Evolutionary conservation across 1,140 invertebrate species (phyloP).

Genomic region (Probaryconus sp.): DNA sequence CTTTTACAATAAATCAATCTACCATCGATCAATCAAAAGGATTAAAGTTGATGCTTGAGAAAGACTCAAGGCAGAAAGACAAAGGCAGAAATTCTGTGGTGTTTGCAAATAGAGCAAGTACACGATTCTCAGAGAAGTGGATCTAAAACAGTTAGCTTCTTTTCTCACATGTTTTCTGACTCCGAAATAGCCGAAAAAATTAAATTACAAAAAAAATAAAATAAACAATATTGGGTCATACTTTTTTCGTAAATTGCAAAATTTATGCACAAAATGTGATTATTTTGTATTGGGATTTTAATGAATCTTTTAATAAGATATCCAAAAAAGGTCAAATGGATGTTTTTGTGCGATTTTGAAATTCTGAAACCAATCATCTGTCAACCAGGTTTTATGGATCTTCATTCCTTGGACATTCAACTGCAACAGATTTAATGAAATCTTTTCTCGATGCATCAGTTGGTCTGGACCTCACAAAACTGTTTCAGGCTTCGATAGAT

Average conservation of each 20-base stretch:
- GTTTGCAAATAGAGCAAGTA: no score
- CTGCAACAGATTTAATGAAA: slow-evolving; percentile 20
- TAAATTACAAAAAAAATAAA: no score
- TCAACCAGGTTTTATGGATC: slow-evolving; percentile 23
- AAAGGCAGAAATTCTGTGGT: no score
- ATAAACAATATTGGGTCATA: no score
- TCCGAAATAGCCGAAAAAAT: no score
- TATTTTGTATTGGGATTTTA: slow-evolving; percentile 34
- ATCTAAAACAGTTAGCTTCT: no score
- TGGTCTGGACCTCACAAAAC: slow-evolving; percentile 13
- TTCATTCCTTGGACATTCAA: slow-evolving; percentile 26
- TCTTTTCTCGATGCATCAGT: background rate
- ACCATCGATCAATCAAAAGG: no score
- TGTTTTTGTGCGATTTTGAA: slow-evolving; percentile 8
- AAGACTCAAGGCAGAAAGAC: no score
- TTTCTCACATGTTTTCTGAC: no score
- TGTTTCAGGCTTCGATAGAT: slow-evolving; percentile 41
- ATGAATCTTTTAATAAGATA: slow-evolving; percentile 52
- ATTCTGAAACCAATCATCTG: slow-evolving; percentile 1
- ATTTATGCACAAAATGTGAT: slow-evolving; percentile 26
- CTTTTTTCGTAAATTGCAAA: slow-evolving; percentile 30
- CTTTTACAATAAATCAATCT: no score
- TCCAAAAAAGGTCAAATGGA: slow-evolving; percentile 36
- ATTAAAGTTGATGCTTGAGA: no score
- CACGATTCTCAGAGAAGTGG: no score